Percentiles rank a stretch among this genome's conserved stretches.
These are phyloP conservation scores for Otocyon megalotis DNA, from an alignment of 2,113 vertebrate genomes.

Conservation along the genomic window DNA sequence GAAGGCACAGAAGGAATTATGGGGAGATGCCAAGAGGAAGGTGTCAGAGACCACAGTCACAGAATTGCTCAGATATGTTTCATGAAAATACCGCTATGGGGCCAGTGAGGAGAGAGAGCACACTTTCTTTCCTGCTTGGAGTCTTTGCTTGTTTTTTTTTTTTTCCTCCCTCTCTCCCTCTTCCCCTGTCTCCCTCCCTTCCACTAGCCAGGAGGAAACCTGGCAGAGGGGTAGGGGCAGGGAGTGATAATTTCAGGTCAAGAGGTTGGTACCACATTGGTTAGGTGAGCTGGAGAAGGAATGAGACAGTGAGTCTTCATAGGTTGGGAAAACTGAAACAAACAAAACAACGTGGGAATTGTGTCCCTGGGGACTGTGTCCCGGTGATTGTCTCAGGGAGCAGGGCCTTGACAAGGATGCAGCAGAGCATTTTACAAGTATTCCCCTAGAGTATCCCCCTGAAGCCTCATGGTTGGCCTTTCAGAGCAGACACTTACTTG, in stretches of 20 bases:
- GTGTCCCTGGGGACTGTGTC: background rate
- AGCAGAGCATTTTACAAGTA: background rate
- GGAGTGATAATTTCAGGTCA: slow-evolving; percentile 38
- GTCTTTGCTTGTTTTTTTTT: background rate
- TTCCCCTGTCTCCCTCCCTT: background rate
- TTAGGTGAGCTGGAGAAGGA: background rate
- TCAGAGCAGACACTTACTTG: slow-evolving; percentile 30
- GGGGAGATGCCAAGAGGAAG: background rate
- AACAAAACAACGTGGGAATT: background rate
- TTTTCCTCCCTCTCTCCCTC: slow-evolving; percentile 33
- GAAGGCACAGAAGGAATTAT: background rate
- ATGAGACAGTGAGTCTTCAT: background rate
- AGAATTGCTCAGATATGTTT: slow-evolving; percentile 29
- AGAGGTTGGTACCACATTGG: background rate
- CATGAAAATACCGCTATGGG: slow-evolving; percentile 19
- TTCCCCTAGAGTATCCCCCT: background rate
- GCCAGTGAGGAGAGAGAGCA: background rate
- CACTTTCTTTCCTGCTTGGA: background rate
- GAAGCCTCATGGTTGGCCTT: slow-evolving; percentile 2
- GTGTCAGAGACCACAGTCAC: background rate
- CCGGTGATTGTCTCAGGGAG: background rate
- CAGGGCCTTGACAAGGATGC: background rate
- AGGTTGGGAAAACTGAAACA: slow-evolving; percentile 36
- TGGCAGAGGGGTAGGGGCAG: background rate
- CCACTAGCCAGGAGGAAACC: background rate